These are phyloP conservation scores for Gonioctena quinquepunctata DNA, from an alignment of 1,140 invertebrate genomes.

Conservation along the genomic window DNA sequence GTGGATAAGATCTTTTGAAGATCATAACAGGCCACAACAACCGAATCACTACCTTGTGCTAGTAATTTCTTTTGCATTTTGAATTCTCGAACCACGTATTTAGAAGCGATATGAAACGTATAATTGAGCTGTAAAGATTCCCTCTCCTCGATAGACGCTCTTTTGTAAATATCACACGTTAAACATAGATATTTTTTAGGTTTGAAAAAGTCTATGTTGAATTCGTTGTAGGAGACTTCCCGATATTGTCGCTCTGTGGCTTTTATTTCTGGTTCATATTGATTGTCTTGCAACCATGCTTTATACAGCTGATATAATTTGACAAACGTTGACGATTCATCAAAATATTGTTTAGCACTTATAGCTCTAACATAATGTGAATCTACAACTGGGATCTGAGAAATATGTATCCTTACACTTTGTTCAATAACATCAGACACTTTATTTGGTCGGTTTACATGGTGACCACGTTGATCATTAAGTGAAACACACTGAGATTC, in stretches of 20 bases:
- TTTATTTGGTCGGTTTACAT: background rate
- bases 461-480: background rate
- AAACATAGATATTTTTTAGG: background rate
- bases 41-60: background rate
- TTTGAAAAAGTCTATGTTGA: background rate
- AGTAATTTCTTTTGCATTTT: background rate
- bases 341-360: background rate
- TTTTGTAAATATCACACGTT: background rate
- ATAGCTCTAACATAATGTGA: background rate
- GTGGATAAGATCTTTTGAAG: background rate
- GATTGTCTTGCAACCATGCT: background rate
- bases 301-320: background rate
- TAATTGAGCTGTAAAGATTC: background rate
- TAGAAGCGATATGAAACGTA: background rate
- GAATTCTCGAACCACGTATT: background rate
- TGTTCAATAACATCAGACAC: background rate
- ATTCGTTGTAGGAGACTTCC: background rate
- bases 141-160: background rate
- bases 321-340: background rate
- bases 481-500: background rate
- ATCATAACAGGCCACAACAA: background rate
- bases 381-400: background rate
- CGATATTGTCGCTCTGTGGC: background rate
- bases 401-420: background rate
- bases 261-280: background rate